Conservation (phyloP, 2,797 vertebrate genomes). For the Linurgus olivaceus region DNA sequence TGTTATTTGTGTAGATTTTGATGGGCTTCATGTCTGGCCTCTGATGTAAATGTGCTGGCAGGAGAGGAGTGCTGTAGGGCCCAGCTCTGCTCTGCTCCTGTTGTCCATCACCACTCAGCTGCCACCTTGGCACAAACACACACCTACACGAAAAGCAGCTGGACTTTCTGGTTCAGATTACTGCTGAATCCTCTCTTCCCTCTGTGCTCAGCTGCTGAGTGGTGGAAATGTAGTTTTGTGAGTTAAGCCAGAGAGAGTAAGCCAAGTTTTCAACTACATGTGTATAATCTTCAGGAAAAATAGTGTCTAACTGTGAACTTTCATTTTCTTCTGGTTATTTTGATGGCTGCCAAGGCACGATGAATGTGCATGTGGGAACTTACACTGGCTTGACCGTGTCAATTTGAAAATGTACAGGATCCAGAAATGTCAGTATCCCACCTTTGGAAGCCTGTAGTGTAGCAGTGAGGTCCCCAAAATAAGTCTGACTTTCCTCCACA, state of each 20-base stretch:
- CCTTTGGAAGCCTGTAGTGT: not conserved
- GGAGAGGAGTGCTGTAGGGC: not conserved
- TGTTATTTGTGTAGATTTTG: not conserved
- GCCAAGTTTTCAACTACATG: not conserved
- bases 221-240: not conserved
- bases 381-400: not conserved
- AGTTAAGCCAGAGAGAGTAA: not conserved
- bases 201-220: not conserved
- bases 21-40: not conserved
- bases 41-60: not conserved
- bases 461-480: not conserved
- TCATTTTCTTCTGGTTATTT: not conserved
- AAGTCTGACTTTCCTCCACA: not conserved
- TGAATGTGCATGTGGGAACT: fast-evolving
- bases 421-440: not conserved
- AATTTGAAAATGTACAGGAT: not conserved
- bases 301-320: not conserved
- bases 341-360: fast-evolving
- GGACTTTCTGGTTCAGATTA: not conserved
- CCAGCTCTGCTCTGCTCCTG: not conserved
- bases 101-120: fast-evolving
- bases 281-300: not conserved
- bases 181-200: not conserved
- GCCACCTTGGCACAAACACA: not conserved
- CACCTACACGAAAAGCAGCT: not conserved